Evolutionary conservation across 1,140 invertebrate genomes (phyloP), one percentile per base, ranked within the genome.

Genomic region (Drosophila insularis): DNA sequence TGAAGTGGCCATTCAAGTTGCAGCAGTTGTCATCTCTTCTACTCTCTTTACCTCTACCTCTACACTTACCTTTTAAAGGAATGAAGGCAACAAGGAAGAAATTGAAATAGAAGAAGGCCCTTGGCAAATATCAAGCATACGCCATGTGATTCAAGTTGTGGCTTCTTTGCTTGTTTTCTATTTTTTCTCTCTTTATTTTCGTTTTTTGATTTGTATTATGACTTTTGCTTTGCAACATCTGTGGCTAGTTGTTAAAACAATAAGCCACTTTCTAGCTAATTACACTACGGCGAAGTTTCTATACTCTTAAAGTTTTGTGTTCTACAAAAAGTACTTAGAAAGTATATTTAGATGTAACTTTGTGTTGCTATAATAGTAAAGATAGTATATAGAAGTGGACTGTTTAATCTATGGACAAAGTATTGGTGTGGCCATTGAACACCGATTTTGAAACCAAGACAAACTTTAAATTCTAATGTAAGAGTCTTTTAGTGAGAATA

Each of bases 61-160:
- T 58, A 3, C 23, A 17, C n/a, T 6, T 35, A 14, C 6, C 56
- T 59, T 23, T 6, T 35, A 23, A 27, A 31, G 27, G 27, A 27
- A 27, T 27, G 27, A 27, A 27, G 27, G 27, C 27, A 27, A 27
- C 27, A 27, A 55, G 50, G 10, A 56, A 46, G 68, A 13, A 31
- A 65, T 53, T 66, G 55, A 58, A 58, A 58, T 58, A 58, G 27
- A 31, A 58, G 55, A 32, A 61, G 59, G 67, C 64, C 71, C 68
- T 39, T 78, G 62, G 46, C 71, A 66, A 80, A 64, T 74, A 80
- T 80, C 71, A 74, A 80, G 78, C 55, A 80, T 80, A 71, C 78
- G 71, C 60, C 78, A 74, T 71, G 68, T 63, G 71, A 63, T 62
- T 64, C 62, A 43, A 62, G 43, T 74, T 68, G 56, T 67, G 72